Conservation (phyloP, 2,797 vertebrate genomes). For the Morelia viridis region DNA sequence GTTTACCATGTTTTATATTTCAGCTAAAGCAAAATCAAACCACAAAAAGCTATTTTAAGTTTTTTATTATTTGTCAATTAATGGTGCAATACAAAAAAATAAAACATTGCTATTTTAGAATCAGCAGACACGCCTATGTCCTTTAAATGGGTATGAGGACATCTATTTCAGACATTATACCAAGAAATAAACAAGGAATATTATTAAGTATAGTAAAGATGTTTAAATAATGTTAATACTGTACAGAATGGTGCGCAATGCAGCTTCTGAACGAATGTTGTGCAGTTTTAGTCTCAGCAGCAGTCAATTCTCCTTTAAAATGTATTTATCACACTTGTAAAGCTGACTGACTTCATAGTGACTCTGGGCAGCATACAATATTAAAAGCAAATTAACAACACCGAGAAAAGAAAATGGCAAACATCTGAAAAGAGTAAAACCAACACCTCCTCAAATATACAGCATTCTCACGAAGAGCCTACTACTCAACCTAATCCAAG, state of each 20-base stretch:
- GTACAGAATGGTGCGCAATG: neutral
- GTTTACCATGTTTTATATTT: slow-evolving; percentile 5
- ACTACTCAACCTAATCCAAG: neutral
- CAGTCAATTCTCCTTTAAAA: neutral
- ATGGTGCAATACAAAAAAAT: slow-evolving; percentile 22
- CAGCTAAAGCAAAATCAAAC: neutral
- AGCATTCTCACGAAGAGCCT: neutral
- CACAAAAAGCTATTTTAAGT: neutral
- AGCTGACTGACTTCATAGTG: neutral
- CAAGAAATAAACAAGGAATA: slow-evolving; percentile 8
- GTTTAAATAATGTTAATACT: neutral
- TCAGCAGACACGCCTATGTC: neutral
- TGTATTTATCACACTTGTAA: neutral
- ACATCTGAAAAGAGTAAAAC: neutral
- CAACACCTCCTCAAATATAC: neutral
- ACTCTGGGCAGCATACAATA: neutral
- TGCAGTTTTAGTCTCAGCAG: neutral
- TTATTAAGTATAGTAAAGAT: slow-evolving; percentile 26
- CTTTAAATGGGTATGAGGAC: neutral
- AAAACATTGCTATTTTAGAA: slow-evolving; percentile 22
- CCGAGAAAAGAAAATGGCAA: neutral
- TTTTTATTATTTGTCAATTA: slow-evolving; percentile 43
- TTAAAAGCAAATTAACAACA: neutral
- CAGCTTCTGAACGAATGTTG: neutral
- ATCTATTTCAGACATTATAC: slow-evolving; percentile 3